Conservation (phyloP, 2,888 invertebrate species). For the Lepidocyrtinus sp. region DNA sequence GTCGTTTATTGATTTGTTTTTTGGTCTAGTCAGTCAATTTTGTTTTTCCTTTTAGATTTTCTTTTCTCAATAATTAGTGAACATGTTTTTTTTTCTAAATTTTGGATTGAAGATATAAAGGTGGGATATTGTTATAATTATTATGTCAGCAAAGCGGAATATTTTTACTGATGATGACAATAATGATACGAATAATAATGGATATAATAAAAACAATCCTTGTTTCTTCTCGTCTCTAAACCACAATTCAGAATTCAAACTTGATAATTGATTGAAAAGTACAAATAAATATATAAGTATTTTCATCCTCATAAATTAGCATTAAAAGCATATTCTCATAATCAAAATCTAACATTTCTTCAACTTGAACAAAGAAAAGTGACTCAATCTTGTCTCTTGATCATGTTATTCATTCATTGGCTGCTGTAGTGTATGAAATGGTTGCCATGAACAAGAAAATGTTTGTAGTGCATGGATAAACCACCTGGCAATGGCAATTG, state of each 20-base stretch:
- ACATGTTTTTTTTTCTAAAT: slow-evolving; percentile 7
- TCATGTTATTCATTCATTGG: too few species aligned
- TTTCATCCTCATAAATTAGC: too few species aligned
- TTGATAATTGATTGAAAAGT: too few species aligned
- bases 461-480: too few species aligned
- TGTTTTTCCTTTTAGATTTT: not conserved
- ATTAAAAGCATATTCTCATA: too few species aligned
- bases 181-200: slow-evolving; percentile 47
- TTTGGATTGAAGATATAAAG: slow-evolving; percentile 45
- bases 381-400: too few species aligned
- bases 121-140: slow-evolving; percentile 18
- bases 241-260: not conserved
- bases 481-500: too few species aligned
- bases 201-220: slow-evolving; percentile 24
- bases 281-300: too few species aligned
- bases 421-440: too few species aligned
- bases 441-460: too few species aligned
- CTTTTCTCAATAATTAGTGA: not conserved
- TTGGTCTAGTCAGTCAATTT: slow-evolving; percentile 27
- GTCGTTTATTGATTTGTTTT: slow-evolving; percentile 21
- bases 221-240: slow-evolving; percentile 18
- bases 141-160: slow-evolving; percentile 34
- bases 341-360: too few species aligned
- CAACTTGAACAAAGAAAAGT: too few species aligned
- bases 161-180: slow-evolving; percentile 52